These are phyloP conservation scores for Diarsia dahlii DNA, from an alignment of 2,888 invertebrate species.

Conservation along the genomic window DNA sequence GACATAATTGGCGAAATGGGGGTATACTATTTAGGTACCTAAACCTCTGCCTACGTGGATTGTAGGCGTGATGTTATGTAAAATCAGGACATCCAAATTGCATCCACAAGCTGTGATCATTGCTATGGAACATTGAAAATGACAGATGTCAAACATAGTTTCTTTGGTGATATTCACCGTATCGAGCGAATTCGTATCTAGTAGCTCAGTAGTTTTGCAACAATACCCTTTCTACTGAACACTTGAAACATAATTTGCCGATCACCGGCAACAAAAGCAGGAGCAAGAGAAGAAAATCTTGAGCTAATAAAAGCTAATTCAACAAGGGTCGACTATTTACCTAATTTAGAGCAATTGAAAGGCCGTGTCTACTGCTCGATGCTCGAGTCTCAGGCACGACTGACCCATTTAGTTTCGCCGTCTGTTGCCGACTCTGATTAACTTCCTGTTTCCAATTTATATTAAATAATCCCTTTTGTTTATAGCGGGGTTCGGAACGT, in stretches of 20 bases:
- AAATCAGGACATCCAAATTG: too few species aligned
- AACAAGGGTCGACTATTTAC: slow-evolving; percentile 80
- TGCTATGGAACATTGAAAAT: too few species aligned
- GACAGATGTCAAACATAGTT: too few species aligned
- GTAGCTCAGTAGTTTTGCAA: too few species aligned
- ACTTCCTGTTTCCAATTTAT: slow-evolving; percentile 88
- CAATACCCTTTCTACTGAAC: background rate
- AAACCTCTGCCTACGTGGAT: too few species aligned
- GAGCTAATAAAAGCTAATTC: slow-evolving; percentile 77
- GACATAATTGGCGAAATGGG: too few species aligned
- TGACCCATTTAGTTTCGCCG: slow-evolving; percentile 81
- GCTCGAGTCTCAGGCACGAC: slow-evolving; percentile 64
- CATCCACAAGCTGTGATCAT: too few species aligned
- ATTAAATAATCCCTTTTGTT: slow-evolving; percentile 83
- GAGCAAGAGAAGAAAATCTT: slow-evolving; percentile 67
- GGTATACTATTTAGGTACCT: too few species aligned
- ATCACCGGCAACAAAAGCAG: slow-evolving; percentile 42
- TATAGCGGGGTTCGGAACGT: slow-evolving; percentile 69
- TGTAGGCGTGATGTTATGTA: too few species aligned
- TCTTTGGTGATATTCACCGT: too few species aligned
- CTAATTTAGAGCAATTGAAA: slow-evolving; percentile 84
- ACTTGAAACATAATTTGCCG: slow-evolving; percentile 26
- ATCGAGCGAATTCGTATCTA: too few species aligned
- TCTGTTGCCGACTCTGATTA: slow-evolving; percentile 85
- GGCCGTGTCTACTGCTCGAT: slow-evolving; percentile 69